Base-by-base conservation (phyloP, 2,888 invertebrate species). In the Pollenia angustigena region DNA sequence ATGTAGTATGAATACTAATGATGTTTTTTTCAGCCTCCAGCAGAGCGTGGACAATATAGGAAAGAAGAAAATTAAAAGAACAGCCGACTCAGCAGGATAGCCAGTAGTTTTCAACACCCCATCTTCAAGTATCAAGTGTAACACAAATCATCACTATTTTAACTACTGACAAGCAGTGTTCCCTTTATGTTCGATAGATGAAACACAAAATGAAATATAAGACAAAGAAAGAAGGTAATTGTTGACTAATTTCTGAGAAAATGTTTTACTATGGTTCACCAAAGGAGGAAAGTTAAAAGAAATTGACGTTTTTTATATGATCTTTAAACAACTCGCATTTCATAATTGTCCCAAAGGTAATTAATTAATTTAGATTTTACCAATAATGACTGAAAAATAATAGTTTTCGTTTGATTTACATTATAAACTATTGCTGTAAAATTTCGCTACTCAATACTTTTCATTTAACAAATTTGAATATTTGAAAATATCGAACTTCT, bases 81-180 rank as follows among this genome's bases (percentile, higher is more conserved):
- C 52, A 72, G 83, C 86, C 86, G 84, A 87, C 83, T 62, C 86
- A 87, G 86, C 86, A 78, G 83, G 86, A 81, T 78, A 52, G 42
- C 76, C 58, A 78, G 68, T 66, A 78, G 71, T 71, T 87, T 87
- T 87, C 84, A 87, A 87, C 86, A 87, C 86, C 76, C 80, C 66
- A 74, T 81, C n/a, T 18, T 52, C 23, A 62, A 64, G 64, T 50
- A 83, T 71, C 85, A 86, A 83, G 80, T 86, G 80, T 42, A 81
- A 81, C 76, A 81, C 80, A 81, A 79, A 86, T 75, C 62, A 83
- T 62, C 32, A 81, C 40, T 79, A 18, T 58, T 64, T 74, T 74
- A 58, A 74, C 81, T 74, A 75, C 75, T 74, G 71, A 60, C 46
- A 72, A 66, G 44, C n/a, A 46, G n/a, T 64, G 32, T 32, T 32